phyloP scores from a whole-genome alignment of 2,888 invertebrate species.

The Papilio gigon region DNA sequence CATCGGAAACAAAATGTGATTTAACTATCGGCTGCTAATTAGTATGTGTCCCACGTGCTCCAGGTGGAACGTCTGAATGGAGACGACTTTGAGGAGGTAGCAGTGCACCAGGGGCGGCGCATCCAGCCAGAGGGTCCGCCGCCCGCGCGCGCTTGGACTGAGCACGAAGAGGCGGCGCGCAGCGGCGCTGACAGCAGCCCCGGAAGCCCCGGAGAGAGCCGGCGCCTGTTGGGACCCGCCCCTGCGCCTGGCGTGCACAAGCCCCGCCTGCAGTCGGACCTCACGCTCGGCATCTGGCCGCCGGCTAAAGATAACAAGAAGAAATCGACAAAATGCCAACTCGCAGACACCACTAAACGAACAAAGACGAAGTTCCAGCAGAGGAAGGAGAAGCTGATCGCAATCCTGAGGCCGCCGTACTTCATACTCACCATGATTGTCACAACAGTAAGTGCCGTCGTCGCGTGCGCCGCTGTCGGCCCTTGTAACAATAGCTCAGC shows the following conservation, averaged over 20 bases:
- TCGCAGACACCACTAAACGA: constrained; percentile 48
- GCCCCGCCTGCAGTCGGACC: constrained; percentile 62
- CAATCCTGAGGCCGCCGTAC: constrained; percentile 68
- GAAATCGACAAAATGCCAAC: constrained; percentile 46
- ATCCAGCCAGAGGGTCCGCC: constrained; percentile 57
- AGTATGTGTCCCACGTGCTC: background rate
- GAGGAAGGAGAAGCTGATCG: constrained; percentile 63
- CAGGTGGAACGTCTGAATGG: constrained; percentile 53
- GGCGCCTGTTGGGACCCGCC: constrained; percentile 56
- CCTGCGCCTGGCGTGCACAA: constrained; percentile 48
- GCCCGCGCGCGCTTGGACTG: constrained; percentile 66
- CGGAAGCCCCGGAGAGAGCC: constrained; percentile 64
- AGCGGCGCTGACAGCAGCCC: constrained; percentile 49
- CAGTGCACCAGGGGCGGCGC: constrained; percentile 56
- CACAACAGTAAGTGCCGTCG: constrained; percentile 71
- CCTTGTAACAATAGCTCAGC: too few relatives aligned
- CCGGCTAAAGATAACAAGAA: constrained; percentile 41
- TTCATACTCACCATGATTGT: constrained; percentile 71
- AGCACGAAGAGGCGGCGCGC: constrained; percentile 57
- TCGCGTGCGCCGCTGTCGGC: too few relatives aligned
- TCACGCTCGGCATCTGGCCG: constrained; percentile 61
- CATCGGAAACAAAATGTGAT: too few relatives aligned
- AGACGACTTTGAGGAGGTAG: constrained; percentile 50
- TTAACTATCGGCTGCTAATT: too few relatives aligned
- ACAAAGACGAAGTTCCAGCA: constrained; percentile 65